phyloP scores from a whole-genome alignment of 2,113 vertebrate genomes.

The Chiloscyllium plagiosum region DNA sequence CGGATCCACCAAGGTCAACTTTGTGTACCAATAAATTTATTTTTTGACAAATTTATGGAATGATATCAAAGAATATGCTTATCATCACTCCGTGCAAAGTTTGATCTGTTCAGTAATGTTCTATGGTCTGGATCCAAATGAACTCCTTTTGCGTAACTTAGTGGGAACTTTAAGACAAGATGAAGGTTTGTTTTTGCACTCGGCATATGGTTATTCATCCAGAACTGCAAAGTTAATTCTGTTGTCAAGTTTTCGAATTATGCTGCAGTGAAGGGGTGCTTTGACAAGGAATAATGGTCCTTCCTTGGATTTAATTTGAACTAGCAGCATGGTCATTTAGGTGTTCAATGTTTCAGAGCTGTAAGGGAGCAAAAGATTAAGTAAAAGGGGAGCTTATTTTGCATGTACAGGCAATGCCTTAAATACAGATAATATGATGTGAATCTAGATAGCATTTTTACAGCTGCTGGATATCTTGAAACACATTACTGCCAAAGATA shows the following conservation, averaged over 20 bases:
- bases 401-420: not conserved
- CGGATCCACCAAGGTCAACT: not conserved
- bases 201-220: not conserved
- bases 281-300: not conserved
- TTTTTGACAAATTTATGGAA: not conserved
- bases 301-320: not conserved
- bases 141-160: not conserved
- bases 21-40: not conserved
- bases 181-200: not conserved
- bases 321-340: not conserved
- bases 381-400: not conserved
- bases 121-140: not conserved
- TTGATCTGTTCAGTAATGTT: not conserved
- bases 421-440: not conserved
- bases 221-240: not conserved
- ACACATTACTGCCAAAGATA: not conserved
- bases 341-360: not conserved
- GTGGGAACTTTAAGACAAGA: not conserved
- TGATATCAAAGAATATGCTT: not conserved
- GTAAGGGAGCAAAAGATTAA: not conserved
- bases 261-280: not conserved
- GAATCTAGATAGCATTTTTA: not conserved
- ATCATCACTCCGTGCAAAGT: not conserved
- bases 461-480: not conserved
- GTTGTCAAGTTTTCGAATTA: not conserved